Base-by-base conservation (phyloP, 64 coral and sea anemone species). In the Dendronephthya gigantea region DNA sequence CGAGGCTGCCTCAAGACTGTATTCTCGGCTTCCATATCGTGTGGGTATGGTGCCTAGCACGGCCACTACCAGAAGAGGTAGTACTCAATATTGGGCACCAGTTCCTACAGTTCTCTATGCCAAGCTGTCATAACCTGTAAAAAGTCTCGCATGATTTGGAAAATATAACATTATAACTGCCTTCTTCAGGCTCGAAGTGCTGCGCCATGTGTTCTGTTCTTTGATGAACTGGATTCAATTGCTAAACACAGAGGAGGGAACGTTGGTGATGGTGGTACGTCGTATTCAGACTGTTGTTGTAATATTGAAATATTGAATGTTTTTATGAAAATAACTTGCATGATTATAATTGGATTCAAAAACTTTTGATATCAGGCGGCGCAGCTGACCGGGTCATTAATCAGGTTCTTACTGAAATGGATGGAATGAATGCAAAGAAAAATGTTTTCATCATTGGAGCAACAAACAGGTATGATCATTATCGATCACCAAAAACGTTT, bases 391-490 rank as follows among this genome's bases (percentile, higher is more conserved):
- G 95, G 65, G 95, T 98, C 15, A 98, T 98, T 47, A 98, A 98
- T 84, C 95, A 98, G 40, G 92, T 98, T 19, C 88, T 98, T 25
- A 98, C 95, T 88, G 95, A 98, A 52, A 98, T 98, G 95, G 95
- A 98, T 56, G 95, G 95, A 48, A 98, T 98, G 95, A 98, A 98
- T 82, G 95, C 93, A 19, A 98, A 98, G 82, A 98, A 98, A 48
- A 98, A 98, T 87, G 95, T 98, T 34, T 98, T 98, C 35, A 98
- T 98, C 37, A 98, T 98, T 84, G 95, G 95, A 84, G 95, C 95
- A 0, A 98, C 95, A n/a, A 98, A 98, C 88, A 93, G 92, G 92
- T 94, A 13, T 50, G 82, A 48, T 34, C 17, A n/a, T 50, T 9
- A 45, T 45, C 55, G 19, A 52, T 52, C 50, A 0, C 1, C 4